Evolutionary conservation across 35 echinoderm and acorn worm species (phyloP).

Genomic region (Lytechinus pictus): DNA sequence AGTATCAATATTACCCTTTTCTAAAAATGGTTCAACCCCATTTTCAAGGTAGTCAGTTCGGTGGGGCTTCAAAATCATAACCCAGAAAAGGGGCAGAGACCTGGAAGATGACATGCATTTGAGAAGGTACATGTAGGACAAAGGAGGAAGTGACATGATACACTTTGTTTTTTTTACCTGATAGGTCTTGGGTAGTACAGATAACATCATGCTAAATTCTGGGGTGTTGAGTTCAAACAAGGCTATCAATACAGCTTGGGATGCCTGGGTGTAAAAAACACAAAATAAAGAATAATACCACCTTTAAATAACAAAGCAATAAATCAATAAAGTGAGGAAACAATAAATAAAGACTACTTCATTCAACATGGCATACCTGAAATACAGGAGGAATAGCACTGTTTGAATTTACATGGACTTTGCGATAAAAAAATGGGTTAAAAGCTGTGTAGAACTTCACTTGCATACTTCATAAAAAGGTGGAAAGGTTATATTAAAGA

Average conservation of each 20-base stretch:
- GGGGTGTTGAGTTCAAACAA: conserved; percentile 99
- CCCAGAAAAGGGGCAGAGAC: background rate
- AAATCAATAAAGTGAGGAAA: background rate
- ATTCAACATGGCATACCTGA: background rate
- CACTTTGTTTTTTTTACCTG: conserved; percentile 72
- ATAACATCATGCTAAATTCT: conserved; percentile 97
- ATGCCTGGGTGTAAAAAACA: conserved; percentile 65
- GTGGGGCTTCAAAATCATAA: background rate
- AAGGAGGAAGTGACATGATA: background rate
- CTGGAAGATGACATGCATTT: background rate
- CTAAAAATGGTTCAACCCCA: too few relatives aligned
- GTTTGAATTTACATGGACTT: background rate
- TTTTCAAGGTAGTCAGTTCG: background rate
- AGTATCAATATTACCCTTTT: too few relatives aligned
- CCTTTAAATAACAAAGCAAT: background rate
- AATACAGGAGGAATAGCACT: background rate
- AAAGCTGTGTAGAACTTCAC: background rate
- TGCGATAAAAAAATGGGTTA: background rate
- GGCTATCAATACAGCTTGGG: conserved; percentile 84
- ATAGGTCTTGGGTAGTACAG: conserved; percentile 93
- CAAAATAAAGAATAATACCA: background rate
- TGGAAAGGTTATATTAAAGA: background rate
- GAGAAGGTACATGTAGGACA: background rate
- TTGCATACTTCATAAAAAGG: background rate
- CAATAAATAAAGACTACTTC: background rate